Percentiles rank a stretch among this genome's conserved stretches.
Evolutionary conservation across 2,797 vertebrate genomes (phyloP).

Genomic region (Fringilla coelebs): DNA sequence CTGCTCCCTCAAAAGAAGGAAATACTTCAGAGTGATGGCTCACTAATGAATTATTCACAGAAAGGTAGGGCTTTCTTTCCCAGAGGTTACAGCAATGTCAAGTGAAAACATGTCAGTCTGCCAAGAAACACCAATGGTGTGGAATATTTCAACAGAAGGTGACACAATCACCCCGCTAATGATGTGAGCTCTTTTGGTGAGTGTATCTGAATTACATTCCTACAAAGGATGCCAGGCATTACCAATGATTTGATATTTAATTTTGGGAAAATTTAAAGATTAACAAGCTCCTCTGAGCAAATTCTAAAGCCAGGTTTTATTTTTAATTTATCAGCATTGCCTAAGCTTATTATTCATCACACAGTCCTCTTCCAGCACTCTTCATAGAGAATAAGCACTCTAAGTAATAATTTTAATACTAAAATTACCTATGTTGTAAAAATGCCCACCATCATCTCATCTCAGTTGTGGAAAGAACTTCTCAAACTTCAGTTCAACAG

Average conservation of each 20-base stretch:
- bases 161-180: neutral
- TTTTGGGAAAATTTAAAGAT: neutral
- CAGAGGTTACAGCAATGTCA: conserved; percentile 40
- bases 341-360: neutral
- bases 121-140: conserved; percentile 27
- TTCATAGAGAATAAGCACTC: neutral
- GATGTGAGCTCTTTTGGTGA: neutral
- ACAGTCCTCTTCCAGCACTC: neutral
- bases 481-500: neutral
- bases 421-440: neutral
- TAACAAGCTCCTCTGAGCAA: neutral
- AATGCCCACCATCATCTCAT: neutral
- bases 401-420: neutral
- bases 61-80: neutral
- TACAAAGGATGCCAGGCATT: neutral
- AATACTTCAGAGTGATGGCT: neutral
- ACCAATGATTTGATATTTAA: neutral
- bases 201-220: neutral
- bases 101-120: conserved; percentile 36
- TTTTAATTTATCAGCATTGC: conserved; percentile 4
- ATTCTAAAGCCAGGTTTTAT: neutral
- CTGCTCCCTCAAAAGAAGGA: neutral
- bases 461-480: neutral
- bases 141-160: conserved; percentile 4
- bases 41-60: neutral